Conservation (phyloP, 2,113 vertebrate species). For the Hucho hucho region DNA sequence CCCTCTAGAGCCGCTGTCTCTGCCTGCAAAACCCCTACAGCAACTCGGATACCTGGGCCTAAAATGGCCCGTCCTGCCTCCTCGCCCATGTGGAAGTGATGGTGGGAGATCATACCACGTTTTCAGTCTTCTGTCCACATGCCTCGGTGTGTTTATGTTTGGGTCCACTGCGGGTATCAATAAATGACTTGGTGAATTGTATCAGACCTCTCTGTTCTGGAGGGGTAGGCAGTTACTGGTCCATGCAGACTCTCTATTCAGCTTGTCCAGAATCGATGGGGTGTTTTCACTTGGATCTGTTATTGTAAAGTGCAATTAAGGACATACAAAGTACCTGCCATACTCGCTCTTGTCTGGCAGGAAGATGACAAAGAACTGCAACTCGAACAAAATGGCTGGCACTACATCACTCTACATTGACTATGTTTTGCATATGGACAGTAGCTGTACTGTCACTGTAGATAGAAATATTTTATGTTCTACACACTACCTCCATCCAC, state of each 20-base stretch:
- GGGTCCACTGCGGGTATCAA: slow-evolving; percentile 8
- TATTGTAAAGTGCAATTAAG: not conserved
- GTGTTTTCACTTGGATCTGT: not conserved
- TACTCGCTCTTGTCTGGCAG: not conserved
- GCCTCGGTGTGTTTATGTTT: slow-evolving; percentile 17
- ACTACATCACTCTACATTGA: not conserved
- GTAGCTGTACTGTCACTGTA: slow-evolving; percentile 21
- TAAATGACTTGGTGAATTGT: slow-evolving; percentile 3
- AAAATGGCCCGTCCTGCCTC: slow-evolving; percentile 65
- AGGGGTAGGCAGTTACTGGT: not conserved
- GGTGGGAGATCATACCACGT: not conserved
- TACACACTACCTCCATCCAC: slow-evolving; percentile 68
- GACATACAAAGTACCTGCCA: not conserved
- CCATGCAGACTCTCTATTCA: slow-evolving; percentile 20
- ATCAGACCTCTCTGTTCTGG: slow-evolving; percentile 13
- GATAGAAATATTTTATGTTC: slow-evolving; percentile 26
- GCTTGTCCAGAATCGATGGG: not conserved
- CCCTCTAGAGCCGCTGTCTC: slow-evolving; percentile 24
- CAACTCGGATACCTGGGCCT: slow-evolving; percentile 58
- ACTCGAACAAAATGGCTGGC: not conserved
- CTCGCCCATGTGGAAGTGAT: slow-evolving; percentile 72
- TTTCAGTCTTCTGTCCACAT: not conserved
- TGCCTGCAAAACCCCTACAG: slow-evolving; percentile 44
- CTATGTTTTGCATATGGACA: slow-evolving; percentile 16
- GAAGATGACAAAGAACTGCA: not conserved